Conservation (phyloP, 2,797 vertebrate species). For the Schizopygopsis malacanthus region DNA sequence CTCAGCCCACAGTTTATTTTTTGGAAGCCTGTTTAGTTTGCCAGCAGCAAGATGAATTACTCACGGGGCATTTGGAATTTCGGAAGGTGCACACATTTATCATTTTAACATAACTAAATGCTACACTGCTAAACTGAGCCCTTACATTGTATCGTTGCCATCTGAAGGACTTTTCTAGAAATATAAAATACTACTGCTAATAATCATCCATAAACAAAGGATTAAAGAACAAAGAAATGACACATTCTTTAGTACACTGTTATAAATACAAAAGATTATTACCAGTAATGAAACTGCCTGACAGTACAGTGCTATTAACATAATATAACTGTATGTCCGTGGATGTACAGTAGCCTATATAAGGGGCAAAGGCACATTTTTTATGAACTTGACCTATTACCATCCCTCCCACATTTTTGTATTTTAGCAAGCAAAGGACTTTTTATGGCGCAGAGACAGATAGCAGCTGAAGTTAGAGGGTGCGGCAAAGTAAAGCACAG, state of each 20-base stretch:
- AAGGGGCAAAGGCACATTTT: neutral
- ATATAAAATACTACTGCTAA: neutral
- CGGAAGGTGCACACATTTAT: neutral
- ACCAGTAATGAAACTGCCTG: no score
- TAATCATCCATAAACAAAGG: neutral
- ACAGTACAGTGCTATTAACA: neutral
- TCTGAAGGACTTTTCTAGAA: neutral
- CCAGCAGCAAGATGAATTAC: neutral
- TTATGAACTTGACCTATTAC: constrained; percentile 2
- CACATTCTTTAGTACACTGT: neutral
- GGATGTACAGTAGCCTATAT: neutral
- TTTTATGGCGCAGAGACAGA: neutral
- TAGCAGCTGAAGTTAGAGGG: constrained; percentile 1
- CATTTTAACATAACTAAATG: neutral
- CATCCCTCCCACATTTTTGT: neutral
- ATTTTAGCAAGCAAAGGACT: neutral
- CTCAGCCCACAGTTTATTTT: neutral
- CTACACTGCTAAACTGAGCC: neutral
- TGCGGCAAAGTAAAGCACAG: neutral
- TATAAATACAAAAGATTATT: neutral
- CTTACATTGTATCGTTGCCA: neutral
- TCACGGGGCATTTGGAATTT: neutral
- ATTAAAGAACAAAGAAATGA: neutral
- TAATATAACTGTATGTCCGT: neutral
- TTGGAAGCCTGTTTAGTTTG: neutral